A percentile compares a stretch with the other conserved stretches of the same genome.
phyloP scores from a whole-genome alignment of 1,140 invertebrate species.

The Sycophila sp. region DNA sequence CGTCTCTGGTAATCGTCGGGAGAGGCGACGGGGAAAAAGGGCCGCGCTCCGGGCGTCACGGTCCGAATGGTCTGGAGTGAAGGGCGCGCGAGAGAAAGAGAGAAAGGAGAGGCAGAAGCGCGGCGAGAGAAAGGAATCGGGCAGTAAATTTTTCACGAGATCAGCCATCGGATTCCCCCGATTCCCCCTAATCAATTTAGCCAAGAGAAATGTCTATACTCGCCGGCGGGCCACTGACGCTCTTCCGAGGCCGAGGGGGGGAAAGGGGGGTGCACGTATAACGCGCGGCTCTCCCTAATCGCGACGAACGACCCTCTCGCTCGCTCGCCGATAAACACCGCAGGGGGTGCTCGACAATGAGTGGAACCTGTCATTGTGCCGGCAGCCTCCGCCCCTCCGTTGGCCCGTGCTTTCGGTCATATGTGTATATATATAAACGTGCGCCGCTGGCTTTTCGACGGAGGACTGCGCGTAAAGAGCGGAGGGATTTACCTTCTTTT shows the following conservation, averaged over 20 bases:
- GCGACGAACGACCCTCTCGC: too few relatives aligned
- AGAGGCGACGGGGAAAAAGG: neutral
- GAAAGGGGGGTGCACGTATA: conserved; percentile 29
- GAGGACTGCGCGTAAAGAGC: too few relatives aligned
- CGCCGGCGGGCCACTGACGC: neutral
- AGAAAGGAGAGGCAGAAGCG: neutral
- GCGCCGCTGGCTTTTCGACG: too few relatives aligned
- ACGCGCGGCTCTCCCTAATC: neutral
- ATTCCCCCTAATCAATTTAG: conserved; percentile 29
- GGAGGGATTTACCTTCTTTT: too few relatives aligned
- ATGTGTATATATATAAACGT: neutral
- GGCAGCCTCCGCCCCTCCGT: neutral
- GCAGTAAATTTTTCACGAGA: conserved; percentile 29
- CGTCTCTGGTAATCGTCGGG: neutral
- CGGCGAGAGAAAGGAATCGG: conserved; percentile 5
- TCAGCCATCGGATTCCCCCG: conserved; percentile 4
- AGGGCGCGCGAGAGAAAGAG: too few relatives aligned
- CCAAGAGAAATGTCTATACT: conserved; percentile 22
- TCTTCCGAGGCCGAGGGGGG: neutral
- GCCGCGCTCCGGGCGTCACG: neutral
- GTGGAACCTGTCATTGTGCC: conserved; percentile 51
- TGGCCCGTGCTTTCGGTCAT: neutral
- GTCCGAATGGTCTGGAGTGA: neutral
- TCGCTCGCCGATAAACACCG: conserved; percentile 33
- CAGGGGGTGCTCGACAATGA: conserved; percentile 45